phyloP scores from a whole-genome alignment of 2,888 invertebrate species.

The Tridacna gigas region DNA sequence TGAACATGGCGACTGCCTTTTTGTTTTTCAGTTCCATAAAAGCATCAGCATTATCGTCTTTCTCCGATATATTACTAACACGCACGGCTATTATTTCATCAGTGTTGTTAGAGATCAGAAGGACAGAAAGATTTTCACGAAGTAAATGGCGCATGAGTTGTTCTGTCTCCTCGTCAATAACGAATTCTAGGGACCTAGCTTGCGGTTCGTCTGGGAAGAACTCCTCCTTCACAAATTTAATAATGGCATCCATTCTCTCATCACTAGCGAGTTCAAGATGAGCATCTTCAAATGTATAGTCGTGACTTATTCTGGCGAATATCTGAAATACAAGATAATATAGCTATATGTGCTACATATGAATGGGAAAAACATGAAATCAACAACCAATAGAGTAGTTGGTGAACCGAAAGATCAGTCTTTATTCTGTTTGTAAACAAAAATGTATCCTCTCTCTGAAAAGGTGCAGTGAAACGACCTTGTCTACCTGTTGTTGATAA shows the following conservation, averaged over 20 bases:
- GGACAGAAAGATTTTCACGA: neutral
- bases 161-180: neutral
- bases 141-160: neutral
- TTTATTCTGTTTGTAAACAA: too few species aligned
- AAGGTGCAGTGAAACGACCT: too few species aligned
- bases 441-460: too few species aligned
- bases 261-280: slow-evolving; percentile 44
- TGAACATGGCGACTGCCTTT: neutral
- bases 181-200: neutral
- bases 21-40: neutral
- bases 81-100: slow-evolving; percentile 15
- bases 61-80: neutral
- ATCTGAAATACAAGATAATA: too few species aligned
- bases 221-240: slow-evolving; percentile 22
- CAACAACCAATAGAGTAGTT: too few species aligned
- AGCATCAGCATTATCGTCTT: neutral
- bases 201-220: slow-evolving; percentile 11
- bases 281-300: slow-evolving; percentile 9
- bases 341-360: too few species aligned
- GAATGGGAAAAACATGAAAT: too few species aligned
- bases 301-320: too few species aligned
- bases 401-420: too few species aligned
- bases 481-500: too few species aligned
- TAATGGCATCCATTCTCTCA: slow-evolving; percentile 20
- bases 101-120: neutral